Evolutionary conservation across 2,113 vertebrate genomes (phyloP), one percentile per base, ranked within the genome.

Genomic region (Indicator maculatus): DNA sequence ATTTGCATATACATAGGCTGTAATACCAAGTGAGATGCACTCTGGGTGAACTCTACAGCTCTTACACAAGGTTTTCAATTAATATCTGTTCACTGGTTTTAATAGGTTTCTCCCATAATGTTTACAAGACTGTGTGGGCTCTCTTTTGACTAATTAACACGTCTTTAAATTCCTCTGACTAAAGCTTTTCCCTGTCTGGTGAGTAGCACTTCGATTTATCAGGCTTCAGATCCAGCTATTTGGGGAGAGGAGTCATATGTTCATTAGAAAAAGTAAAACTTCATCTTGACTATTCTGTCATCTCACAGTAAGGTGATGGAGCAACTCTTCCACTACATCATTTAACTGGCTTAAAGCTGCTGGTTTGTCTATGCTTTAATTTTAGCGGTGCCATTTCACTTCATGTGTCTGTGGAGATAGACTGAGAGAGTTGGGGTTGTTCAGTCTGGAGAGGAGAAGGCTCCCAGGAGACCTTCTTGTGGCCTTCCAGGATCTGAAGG

Each of bases 141-240:
- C 93, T 96, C 89, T 88, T 94, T 95, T 93, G 84, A 91, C 91
- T 93, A 94, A 96, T 96, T 97, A 97, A 88, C 88, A 92, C 73
- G 70, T 90, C 89, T 93, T 93, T 94, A 95, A 84, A 97, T 94
- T 92, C 79, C 89, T 97, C 90, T 93, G 83, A 95, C 90, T 91
- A 80, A 88, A 91, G 56, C 30, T 83, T 95, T 95, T 67, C 0
- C 0, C 84, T 93, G 61, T 89, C 86, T 95, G 30, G 63, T 96
- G 85, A 89, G 63, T 63, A 96, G 86, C 85, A 82, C 71, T 93
- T 95, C 84, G 79, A 93, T 96, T 94, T 94, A 88, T 76, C 83
- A 82, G 70, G 44, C 44, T 96, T 94, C 86, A 87, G 73, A 94
- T 64, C 16, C 56, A 83, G 20, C 7, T 83, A 23, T 89, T 59